Percentiles rank a stretch among this genome's conserved stretches.
These are phyloP conservation scores for Napeogenes sylphis DNA, from an alignment of 2,888 invertebrate species.

Conservation along the genomic window DNA sequence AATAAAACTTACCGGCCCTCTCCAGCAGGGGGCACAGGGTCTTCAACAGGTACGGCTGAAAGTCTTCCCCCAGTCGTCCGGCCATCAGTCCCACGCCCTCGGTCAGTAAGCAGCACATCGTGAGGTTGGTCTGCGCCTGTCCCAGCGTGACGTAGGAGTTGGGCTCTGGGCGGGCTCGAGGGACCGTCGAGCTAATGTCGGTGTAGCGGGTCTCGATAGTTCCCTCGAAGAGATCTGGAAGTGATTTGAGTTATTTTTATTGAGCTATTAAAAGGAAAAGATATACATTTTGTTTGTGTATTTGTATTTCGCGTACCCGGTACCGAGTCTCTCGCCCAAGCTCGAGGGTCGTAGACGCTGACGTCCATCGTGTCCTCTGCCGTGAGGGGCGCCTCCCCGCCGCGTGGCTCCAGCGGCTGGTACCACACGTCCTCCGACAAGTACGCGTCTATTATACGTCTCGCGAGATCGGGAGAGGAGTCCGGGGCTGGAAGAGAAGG, in stretches of 20 bases:
- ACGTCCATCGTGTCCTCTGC: constrained; percentile 53
- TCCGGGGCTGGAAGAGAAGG: constrained; percentile 42
- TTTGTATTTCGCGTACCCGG: constrained; percentile 46
- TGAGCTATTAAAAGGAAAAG: too few species aligned
- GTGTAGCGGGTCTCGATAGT: constrained; percentile 62
- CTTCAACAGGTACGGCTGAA: constrained; percentile 79
- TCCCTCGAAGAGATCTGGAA: constrained; percentile 63
- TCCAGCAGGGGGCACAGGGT: constrained; percentile 83
- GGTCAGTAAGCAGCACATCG: constrained; percentile 81
- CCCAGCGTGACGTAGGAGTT: constrained; percentile 44
- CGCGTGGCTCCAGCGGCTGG: constrained; percentile 57
- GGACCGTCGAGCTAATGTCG: constrained; percentile 52
- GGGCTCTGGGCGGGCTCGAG: constrained; percentile 20
- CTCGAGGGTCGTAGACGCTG: constrained; percentile 59
- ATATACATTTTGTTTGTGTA: too few species aligned
- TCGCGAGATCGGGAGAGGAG: constrained; percentile 42
- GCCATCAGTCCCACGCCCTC: constrained; percentile 85
- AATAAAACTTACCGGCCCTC: constrained; percentile 78
- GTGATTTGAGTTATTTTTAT: background rate
- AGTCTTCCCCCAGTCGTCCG: constrained; percentile 65
- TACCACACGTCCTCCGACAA: constrained; percentile 74
- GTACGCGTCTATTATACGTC: constrained; percentile 61
- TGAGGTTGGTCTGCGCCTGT: constrained; percentile 80
- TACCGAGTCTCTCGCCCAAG: constrained; percentile 62
- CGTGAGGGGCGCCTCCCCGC: constrained; percentile 39